Conservation (phyloP, 2,113 vertebrate species). For the Tachysurus vachellii region DNA sequence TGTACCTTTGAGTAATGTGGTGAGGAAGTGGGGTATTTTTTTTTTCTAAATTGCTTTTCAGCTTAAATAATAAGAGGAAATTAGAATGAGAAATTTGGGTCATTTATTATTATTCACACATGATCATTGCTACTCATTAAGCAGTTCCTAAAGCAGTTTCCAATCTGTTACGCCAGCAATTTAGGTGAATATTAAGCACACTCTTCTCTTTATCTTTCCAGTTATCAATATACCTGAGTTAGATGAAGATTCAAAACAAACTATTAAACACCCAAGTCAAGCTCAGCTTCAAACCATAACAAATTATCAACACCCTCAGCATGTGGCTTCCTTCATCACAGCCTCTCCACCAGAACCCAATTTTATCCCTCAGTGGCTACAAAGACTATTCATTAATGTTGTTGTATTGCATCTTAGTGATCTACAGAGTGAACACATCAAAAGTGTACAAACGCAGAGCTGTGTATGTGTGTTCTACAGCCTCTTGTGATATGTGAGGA, state of each 20-base stretch:
- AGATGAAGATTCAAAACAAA: conserved; percentile 29
- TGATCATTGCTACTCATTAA: background rate
- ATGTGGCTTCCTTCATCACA: conserved; percentile 25
- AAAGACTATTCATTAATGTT: conserved; percentile 20
- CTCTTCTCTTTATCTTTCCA: background rate
- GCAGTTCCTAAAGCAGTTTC: background rate
- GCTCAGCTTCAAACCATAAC: conserved; percentile 21
- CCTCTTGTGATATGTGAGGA: conserved; percentile 51
- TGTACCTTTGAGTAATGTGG: background rate
- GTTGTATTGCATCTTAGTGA: conserved; percentile 34
- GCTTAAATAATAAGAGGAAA: background rate
- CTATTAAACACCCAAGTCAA: conserved; percentile 28
- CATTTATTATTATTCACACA: background rate
- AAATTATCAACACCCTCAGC: conserved; percentile 30
- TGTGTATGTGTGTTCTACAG: conserved; percentile 28
- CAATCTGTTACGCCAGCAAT: background rate
- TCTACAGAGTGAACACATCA: conserved; percentile 33
- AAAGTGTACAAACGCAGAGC: conserved; percentile 9
- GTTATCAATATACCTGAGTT: conserved; percentile 21
- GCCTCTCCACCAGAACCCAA: conserved; percentile 29
- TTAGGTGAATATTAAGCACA: background rate
- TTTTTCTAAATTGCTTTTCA: background rate
- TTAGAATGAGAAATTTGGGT: background rate
- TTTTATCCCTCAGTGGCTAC: conserved; percentile 41
- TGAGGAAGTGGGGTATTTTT: background rate